These are phyloP conservation scores for Neostethus bicornis DNA, from an alignment of 2,797 vertebrate genomes.

Conservation along the genomic window DNA sequence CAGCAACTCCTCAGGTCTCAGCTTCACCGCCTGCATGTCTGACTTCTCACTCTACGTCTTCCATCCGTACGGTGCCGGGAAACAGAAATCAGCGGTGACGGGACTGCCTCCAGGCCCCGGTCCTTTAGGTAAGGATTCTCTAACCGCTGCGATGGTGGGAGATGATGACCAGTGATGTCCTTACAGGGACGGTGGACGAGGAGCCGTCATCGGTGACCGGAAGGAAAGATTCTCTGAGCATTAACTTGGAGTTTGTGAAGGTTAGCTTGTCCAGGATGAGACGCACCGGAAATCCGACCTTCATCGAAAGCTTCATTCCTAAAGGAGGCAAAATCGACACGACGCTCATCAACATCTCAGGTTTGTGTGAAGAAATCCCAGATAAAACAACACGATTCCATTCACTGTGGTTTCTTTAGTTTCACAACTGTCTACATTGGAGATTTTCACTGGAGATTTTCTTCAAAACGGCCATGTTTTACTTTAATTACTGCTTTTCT, in stretches of 20 bases:
- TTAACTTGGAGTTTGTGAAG: slow-evolving; percentile 98
- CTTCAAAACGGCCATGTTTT: no score
- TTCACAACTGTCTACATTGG: no score
- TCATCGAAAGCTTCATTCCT: slow-evolving; percentile 88
- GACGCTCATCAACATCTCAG: slow-evolving; percentile 98
- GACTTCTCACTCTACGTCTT: slow-evolving; percentile 98
- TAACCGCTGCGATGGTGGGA: no score
- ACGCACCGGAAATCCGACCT: slow-evolving; percentile 90
- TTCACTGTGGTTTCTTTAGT: no score
- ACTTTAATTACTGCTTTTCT: no score
- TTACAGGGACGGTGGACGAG: slow-evolving; percentile 90
- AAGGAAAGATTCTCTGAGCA: slow-evolving; percentile 96
- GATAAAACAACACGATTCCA: no score
- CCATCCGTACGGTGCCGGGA: slow-evolving; percentile 97
- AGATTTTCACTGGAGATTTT: no score
- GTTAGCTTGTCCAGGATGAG: slow-evolving; percentile 96
- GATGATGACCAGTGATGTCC: no score
- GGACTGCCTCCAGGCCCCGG: slow-evolving; percentile 86
- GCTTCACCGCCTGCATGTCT: slow-evolving; percentile 99
- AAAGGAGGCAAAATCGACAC: slow-evolving; percentile 96
- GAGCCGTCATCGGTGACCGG: slow-evolving; percentile 95
- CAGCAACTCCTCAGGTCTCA: slow-evolving; percentile 92
- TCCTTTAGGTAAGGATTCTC: slow-evolving; percentile 64
- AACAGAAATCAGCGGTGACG: slow-evolving; percentile 92
- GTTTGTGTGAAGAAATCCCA: no score